These are phyloP conservation scores for Notarius quadriscutis DNA, from an alignment of 2,113 vertebrate genomes.

Conservation along the genomic window DNA sequence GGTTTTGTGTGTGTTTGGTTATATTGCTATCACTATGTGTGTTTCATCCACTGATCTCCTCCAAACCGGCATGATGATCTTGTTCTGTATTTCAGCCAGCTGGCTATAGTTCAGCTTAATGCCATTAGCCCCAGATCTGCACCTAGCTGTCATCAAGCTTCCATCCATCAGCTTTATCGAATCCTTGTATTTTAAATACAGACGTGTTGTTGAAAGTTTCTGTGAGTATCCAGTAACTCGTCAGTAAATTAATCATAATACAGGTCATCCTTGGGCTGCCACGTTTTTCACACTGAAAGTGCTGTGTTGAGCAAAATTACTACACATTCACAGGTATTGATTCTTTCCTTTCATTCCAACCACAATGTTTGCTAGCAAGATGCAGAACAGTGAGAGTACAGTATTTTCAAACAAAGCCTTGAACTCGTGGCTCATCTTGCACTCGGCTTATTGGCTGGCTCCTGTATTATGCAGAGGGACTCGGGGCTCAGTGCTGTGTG, in stretches of 20 bases:
- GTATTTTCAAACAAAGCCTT: constrained; percentile 48
- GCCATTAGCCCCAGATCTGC: background rate
- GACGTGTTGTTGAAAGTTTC: background rate
- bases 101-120: background rate
- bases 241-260: background rate
- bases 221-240: background rate
- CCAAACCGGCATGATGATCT: background rate
- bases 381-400: constrained; percentile 33
- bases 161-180: background rate
- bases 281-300: too few relatives aligned
- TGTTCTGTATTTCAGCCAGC: background rate
- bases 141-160: background rate
- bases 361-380: constrained; percentile 16
- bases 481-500: constrained; percentile 34
- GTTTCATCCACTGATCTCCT: background rate
- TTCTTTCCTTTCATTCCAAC: constrained; percentile 12
- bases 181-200: background rate
- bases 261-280: background rate
- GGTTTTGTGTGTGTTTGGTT: background rate
- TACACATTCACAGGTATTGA: constrained; percentile 41
- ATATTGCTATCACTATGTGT: background rate
- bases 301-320: background rate
- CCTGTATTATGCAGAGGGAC: constrained; percentile 31
- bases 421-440: constrained; percentile 31
- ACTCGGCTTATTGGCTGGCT: constrained; percentile 15